Evolutionary conservation across 2,888 invertebrate genomes (phyloP).

Genomic region (Antheraea yamamai): DNA sequence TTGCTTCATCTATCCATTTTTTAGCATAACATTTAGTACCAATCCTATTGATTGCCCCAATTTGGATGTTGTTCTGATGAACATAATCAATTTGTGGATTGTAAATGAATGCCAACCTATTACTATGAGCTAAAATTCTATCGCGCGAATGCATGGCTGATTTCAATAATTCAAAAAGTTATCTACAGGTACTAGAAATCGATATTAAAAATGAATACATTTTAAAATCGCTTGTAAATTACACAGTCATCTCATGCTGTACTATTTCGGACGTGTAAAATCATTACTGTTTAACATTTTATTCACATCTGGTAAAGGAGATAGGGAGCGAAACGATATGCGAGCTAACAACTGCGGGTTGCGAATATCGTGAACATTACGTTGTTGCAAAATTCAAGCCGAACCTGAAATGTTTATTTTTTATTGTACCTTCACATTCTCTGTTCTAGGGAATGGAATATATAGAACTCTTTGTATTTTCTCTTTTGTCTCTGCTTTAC

Average conservation of each 20-base stretch:
- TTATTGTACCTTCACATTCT: background rate
- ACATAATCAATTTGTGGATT: no score
- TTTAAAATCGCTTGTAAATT: background rate
- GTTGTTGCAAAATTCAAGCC: constrained; percentile 6
- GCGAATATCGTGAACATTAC: constrained; percentile 1
- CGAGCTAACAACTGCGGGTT: constrained; percentile 3
- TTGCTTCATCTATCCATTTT: no score
- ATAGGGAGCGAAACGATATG: constrained; percentile 16
- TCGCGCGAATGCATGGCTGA: no score
- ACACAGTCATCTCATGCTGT: background rate
- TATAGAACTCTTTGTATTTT: background rate
- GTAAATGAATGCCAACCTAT: no score
- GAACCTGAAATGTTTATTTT: background rate
- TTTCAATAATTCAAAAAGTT: no score
- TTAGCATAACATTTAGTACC: no score
- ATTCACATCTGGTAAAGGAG: constrained; percentile 20
- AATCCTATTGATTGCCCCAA: no score
- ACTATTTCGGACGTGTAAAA: constrained; percentile 11
- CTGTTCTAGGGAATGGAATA: background rate
- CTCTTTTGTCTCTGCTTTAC: background rate
- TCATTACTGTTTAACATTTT: constrained; percentile 23
- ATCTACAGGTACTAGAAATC: no score
- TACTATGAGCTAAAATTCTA: no score
- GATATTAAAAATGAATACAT: background rate
- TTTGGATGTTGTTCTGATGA: no score